Evolutionary conservation across 2,888 invertebrate genomes (phyloP).

Genomic region (Parapristionchus giblindavisi): DNA sequence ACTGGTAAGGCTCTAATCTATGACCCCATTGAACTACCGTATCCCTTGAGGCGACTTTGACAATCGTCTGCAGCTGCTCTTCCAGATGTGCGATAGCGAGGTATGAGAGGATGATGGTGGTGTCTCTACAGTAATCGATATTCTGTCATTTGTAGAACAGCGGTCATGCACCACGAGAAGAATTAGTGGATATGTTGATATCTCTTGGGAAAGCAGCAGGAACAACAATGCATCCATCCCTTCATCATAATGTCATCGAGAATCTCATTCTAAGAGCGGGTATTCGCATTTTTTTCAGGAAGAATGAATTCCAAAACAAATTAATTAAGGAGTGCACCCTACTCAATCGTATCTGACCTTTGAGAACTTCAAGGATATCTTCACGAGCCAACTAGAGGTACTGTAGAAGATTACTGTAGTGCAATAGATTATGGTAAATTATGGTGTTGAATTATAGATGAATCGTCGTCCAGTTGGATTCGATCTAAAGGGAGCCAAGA

Average conservation of each 20-base stretch:
- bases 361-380: slow-evolving; percentile 66
- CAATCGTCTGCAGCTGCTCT: slow-evolving; percentile 82
- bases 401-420: not conserved
- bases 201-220: slow-evolving; percentile 67
- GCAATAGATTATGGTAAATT: no score
- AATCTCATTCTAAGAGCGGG: slow-evolving; percentile 48
- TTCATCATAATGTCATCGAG: slow-evolving; percentile 52
- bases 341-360: slow-evolving; percentile 54
- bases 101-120: slow-evolving; percentile 73
- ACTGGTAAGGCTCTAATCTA: slow-evolving; percentile 41
- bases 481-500: slow-evolving; percentile 62
- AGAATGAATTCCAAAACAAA: slow-evolving; percentile 22
- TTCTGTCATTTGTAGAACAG: slow-evolving; percentile 68
- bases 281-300: slow-evolving; percentile 41
- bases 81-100: slow-evolving; percentile 96
- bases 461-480: slow-evolving; percentile 63
- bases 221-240: slow-evolving; percentile 57
- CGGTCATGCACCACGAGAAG: slow-evolving; percentile 90
- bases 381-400: slow-evolving; percentile 48
- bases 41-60: slow-evolving; percentile 48
- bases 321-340: slow-evolving; percentile 51
- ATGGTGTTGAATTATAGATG: not conserved
- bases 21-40: not conserved
- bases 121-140: not conserved
- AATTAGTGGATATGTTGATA: slow-evolving; percentile 87